phyloP scores from a whole-genome alignment of 2,113 vertebrate species.

The Thermophis baileyi region DNA sequence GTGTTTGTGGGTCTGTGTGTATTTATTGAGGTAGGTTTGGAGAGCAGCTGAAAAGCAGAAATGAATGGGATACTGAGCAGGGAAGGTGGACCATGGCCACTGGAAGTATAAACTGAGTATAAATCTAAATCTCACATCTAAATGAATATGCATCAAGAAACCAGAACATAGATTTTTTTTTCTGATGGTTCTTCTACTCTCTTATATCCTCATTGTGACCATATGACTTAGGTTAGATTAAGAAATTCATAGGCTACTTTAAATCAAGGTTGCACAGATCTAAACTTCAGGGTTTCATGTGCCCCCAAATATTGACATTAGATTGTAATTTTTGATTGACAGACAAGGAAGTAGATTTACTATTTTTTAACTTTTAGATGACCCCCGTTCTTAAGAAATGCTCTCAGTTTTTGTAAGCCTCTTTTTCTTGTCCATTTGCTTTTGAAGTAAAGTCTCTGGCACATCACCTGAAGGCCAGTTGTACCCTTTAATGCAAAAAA shows the following conservation, averaged over 20 bases:
- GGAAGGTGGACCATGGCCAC: not conserved
- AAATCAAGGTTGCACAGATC: not conserved
- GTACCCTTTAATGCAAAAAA: not conserved
- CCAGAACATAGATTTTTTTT: not conserved
- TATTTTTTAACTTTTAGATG: not conserved
- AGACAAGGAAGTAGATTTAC: not conserved
- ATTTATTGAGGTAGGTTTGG: not conserved
- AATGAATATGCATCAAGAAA: constrained; percentile 4
- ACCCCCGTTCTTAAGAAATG: not conserved
- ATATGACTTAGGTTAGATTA: not conserved
- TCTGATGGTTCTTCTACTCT: too few species aligned
- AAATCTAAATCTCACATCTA: constrained; percentile 1
- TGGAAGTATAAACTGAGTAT: constrained; percentile 29
- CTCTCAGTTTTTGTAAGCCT: not conserved
- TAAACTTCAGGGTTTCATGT: not conserved
- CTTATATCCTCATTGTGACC: not conserved
- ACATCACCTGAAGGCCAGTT: not conserved
- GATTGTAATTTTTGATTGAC: not conserved
- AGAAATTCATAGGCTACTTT: not conserved
- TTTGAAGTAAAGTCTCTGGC: not conserved
- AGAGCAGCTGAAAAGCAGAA: not conserved
- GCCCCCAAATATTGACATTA: not conserved
- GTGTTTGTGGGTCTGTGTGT: not conserved
- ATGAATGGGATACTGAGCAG: not conserved
- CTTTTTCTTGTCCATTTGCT: not conserved